Percentiles rank a stretch among this genome's conserved stretches.
Conservation (phyloP, 2,113 vertebrate genomes). For the Campylomormyrus numenius region DNA sequence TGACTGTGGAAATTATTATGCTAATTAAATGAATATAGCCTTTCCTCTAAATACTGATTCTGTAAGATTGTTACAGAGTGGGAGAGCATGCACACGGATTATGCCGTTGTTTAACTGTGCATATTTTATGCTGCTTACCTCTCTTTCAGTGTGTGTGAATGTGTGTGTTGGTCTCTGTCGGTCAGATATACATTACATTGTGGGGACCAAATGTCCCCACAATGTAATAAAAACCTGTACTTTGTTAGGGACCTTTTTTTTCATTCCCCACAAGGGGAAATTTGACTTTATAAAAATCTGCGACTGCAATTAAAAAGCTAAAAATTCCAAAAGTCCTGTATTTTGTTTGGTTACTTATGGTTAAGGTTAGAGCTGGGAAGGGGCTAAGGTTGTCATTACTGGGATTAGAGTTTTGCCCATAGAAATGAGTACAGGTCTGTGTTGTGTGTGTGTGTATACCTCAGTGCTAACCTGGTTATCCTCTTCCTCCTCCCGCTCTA, state of each 20-base stretch:
- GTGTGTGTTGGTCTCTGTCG: background rate
- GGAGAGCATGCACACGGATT: background rate
- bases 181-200: too few species aligned
- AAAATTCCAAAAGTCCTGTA: too few species aligned
- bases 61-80: background rate
- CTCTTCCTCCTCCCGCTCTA: conserved; percentile 95
- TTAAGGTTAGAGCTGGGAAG: too few species aligned
- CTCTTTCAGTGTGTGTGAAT: background rate
- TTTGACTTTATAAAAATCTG: too few species aligned
- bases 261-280: too few species aligned
- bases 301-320: too few species aligned
- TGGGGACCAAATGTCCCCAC: too few species aligned
- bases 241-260: background rate
- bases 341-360: too few species aligned
- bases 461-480: conserved; percentile 80
- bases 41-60: background rate
- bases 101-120: background rate
- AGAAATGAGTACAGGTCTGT: background rate
- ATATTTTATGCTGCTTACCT: background rate
- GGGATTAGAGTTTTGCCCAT: too few species aligned
- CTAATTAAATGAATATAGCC: background rate
- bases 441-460: conserved; percentile 52
- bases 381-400: too few species aligned
- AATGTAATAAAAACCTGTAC: background rate
- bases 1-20: background rate